These are phyloP conservation scores for Criorhina ranunculi DNA, from an alignment of 2,888 invertebrate genomes.

Conservation along the genomic window DNA sequence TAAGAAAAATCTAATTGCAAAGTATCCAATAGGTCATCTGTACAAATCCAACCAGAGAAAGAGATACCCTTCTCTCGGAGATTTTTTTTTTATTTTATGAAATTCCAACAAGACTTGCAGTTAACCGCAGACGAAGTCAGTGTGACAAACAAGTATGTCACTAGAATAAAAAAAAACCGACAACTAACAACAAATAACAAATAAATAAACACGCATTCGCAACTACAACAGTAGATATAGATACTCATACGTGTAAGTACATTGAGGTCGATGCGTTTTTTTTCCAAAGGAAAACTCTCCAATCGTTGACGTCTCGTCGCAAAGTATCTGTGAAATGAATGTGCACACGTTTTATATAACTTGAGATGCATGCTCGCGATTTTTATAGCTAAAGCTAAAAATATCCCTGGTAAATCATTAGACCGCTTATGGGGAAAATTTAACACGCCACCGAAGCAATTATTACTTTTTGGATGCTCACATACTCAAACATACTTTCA, in stretches of 20 bases:
- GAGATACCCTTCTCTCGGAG: conserved; percentile 20
- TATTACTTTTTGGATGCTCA: conserved; percentile 44
- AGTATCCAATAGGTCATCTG: conserved; percentile 3
- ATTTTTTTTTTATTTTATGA: conserved; percentile 12
- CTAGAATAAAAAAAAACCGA: conserved; percentile 32
- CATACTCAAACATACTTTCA: conserved; percentile 6
- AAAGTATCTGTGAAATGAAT: conserved; percentile 11
- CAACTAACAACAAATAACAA: conserved; percentile 14
- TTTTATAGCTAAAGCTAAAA: conserved; percentile 13
- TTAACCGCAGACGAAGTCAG: conserved; percentile 52
- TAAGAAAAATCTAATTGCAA: conserved; percentile 16
- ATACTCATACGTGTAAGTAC: conserved; percentile 17
- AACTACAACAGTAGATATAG: conserved; percentile 17
- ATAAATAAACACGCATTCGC: conserved; percentile 58
- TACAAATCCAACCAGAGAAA: conserved; percentile 6
- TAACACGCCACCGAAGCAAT: conserved; percentile 55
- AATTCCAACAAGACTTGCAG: conserved; percentile 37
- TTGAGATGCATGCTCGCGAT: conserved; percentile 50
- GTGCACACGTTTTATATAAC: conserved; percentile 54
- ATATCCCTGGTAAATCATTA: conserved; percentile 53
- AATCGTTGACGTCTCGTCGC: not conserved
- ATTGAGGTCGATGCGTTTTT: conserved; percentile 72
- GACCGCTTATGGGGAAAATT: conserved; percentile 68
- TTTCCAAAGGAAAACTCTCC: conserved; percentile 42
- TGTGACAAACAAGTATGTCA: conserved; percentile 73